Evolutionary conservation across 64 coral and sea anemone genomes (phyloP).

Genomic region (Porites lutea): DNA sequence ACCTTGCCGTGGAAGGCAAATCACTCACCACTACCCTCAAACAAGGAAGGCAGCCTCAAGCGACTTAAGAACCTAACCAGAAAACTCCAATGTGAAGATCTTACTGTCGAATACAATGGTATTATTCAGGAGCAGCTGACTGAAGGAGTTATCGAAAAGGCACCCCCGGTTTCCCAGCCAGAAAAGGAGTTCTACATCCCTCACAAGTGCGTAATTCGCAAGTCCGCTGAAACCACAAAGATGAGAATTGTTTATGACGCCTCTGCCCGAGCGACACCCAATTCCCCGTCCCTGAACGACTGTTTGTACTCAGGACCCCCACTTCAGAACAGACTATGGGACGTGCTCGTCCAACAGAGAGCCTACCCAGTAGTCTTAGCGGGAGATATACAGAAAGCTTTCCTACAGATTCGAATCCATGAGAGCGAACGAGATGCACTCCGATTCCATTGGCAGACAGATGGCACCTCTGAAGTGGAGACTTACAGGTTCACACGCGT

Average conservation of each 20-base stretch:
- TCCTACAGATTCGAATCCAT: conserved; percentile 20
- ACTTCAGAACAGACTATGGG: conserved; percentile 28
- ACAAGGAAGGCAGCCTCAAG: conserved; percentile 25
- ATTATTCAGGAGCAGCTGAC: conserved; percentile 46
- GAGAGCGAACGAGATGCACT: conserved; percentile 32
- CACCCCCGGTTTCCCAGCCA: not conserved
- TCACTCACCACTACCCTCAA: conserved; percentile 15
- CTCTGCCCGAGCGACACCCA: no score
- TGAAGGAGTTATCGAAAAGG: not conserved
- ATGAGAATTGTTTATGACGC: no score
- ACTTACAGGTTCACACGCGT: conserved; percentile 1
- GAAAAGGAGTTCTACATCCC: no score
- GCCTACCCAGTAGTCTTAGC: conserved; percentile 36
- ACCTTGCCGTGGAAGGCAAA: conserved; percentile 18
- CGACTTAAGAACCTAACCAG: conserved; percentile 27
- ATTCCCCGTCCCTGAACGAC: conserved; percentile 57
- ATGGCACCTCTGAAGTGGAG: not conserved
- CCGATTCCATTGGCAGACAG: conserved; percentile 33
- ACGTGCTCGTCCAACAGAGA: conserved; percentile 12
- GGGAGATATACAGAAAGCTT: conserved; percentile 69
- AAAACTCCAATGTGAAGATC: conserved; percentile 14
- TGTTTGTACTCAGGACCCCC: conserved; percentile 64
- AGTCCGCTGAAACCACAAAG: no score
- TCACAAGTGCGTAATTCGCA: no score
- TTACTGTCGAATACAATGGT: conserved; percentile 4